Percentiles rank a stretch among this genome's conserved stretches.
Conservation (phyloP, 2,888 invertebrate species). For the Baccha elongata region DNA sequence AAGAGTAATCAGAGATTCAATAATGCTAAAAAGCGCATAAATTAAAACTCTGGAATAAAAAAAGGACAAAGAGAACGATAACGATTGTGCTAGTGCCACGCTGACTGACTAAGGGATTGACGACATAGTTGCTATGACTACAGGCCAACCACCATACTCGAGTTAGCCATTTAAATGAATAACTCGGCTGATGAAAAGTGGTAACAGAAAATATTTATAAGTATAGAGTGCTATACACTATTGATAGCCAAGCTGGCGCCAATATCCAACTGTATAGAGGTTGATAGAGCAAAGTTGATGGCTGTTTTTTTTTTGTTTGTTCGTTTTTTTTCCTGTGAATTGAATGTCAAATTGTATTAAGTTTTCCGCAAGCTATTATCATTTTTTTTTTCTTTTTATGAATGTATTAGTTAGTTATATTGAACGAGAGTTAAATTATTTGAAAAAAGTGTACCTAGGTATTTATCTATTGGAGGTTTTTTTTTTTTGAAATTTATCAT, state of each 20-base stretch:
- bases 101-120: constrained; percentile 58
- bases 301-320: constrained; percentile 4
- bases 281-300: constrained; percentile 22
- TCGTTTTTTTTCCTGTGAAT: neutral
- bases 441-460: neutral
- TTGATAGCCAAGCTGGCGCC: constrained; percentile 68
- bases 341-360: constrained; percentile 19
- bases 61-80: constrained; percentile 6
- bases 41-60: constrained; percentile 2
- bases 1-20: constrained; percentile 4
- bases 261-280: constrained; percentile 46
- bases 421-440: neutral
- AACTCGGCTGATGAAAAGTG: constrained; percentile 54
- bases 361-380: neutral
- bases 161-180: constrained; percentile 50
- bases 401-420: constrained; percentile 7
- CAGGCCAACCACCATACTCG: constrained; percentile 51
- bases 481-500: constrained; percentile 7
- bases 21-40: neutral
- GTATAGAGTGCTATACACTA: constrained; percentile 33
- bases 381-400: neutral
- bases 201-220: constrained; percentile 61
- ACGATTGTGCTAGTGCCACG: constrained; percentile 34
- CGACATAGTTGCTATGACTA: constrained; percentile 66
- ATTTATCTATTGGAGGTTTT: neutral